Percentiles rank a stretch among this genome's conserved stretches.
These are phyloP conservation scores for Nymphalis c-album DNA, from an alignment of 2,888 invertebrate species.

Conservation along the genomic window DNA sequence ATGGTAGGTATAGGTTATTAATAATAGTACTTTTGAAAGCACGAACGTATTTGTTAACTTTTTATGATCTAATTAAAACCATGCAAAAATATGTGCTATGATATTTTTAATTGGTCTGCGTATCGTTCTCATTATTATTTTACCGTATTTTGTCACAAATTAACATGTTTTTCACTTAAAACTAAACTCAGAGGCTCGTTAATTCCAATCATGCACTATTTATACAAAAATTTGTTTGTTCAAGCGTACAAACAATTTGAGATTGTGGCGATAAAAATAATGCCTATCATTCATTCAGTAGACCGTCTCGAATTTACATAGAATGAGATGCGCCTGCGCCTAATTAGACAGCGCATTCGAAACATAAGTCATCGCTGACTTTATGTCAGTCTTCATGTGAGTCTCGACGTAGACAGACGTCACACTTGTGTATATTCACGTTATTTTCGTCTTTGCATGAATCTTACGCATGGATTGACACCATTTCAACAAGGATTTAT, in stretches of 20 bases:
- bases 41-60: neutral
- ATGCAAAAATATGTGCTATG: too few relatives aligned
- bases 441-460: conserved; percentile 34
- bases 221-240: conserved; percentile 23
- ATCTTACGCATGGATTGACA: conserved; percentile 34
- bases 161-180: neutral
- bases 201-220: conserved; percentile 17
- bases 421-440: conserved; percentile 27
- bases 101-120: too few relatives aligned
- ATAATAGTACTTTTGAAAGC: neutral
- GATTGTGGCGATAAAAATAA: conserved; percentile 42
- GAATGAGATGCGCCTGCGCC: conserved; percentile 65
- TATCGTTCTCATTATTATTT: neutral
- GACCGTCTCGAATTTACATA: conserved; percentile 63
- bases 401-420: conserved; percentile 42
- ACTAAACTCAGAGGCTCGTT: conserved; percentile 32
- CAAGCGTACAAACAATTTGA: conserved; percentile 32
- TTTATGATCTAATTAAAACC: neutral
- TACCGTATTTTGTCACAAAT: neutral
- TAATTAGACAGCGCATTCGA: conserved; percentile 66
- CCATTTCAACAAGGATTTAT: conserved; percentile 29
- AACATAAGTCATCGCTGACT: conserved; percentile 65
- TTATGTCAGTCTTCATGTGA: conserved; percentile 49
- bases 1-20: conserved; percentile 6
- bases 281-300: conserved; percentile 43